Evolutionary conservation across 2,113 vertebrate genomes (phyloP).

Genomic region (Heterochromis multidens): DNA sequence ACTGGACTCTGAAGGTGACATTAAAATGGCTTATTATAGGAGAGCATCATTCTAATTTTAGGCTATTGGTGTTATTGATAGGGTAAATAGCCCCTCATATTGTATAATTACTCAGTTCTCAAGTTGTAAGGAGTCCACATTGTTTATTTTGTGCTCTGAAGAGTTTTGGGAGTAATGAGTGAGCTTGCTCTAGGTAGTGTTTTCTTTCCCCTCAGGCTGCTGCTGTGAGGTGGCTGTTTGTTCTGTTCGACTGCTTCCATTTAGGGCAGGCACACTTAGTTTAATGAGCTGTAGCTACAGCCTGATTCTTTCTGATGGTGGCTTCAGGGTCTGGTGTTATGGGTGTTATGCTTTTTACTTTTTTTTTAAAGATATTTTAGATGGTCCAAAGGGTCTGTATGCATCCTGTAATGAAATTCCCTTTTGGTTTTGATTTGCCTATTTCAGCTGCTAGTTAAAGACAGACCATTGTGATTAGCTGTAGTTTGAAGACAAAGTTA

Average conservation of each 20-base stretch:
- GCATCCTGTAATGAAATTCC: constrained; percentile 20
- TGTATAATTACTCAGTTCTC: neutral
- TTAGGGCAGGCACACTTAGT: constrained; percentile 46
- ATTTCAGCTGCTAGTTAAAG: neutral
- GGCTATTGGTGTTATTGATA: neutral
- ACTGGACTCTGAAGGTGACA: constrained; percentile 92
- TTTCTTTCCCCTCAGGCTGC: constrained; percentile 31
- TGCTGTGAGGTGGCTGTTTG: constrained; percentile 79
- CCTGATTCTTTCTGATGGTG: constrained; percentile 50
- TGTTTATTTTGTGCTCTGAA: constrained; percentile 14
- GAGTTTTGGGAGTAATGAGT: constrained; percentile 22
- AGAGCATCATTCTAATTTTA: neutral
- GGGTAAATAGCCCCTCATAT: neutral
- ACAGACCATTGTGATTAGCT: neutral
- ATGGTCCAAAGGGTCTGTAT: neutral
- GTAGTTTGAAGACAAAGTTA: neutral
- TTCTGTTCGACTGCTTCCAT: constrained; percentile 67
- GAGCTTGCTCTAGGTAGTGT: constrained; percentile 7
- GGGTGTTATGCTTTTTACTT: constrained; percentile 21
- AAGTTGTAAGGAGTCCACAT: neutral
- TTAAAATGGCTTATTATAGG: neutral
- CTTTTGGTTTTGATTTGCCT: constrained; percentile 24
- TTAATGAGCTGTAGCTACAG: constrained; percentile 63
- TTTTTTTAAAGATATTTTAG: constrained; percentile 20
- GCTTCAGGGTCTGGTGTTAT: constrained; percentile 29